Evolutionary conservation across 1,140 invertebrate species (phyloP), one percentile per base, ranked within the genome.

Genomic region (Zaprionus ghesquierei): DNA sequence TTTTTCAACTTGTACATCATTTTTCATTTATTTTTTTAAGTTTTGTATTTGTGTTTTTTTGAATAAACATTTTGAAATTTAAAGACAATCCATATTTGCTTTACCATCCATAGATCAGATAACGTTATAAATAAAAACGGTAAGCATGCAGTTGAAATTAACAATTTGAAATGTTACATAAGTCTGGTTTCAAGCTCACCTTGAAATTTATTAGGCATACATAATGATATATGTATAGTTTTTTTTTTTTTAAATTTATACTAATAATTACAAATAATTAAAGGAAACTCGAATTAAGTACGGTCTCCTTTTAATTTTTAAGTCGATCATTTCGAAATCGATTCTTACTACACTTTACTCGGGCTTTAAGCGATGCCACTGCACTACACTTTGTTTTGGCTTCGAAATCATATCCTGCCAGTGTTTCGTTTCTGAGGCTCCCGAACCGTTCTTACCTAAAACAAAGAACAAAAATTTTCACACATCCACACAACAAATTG

Each of bases 401-500:
- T 98, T 98, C 33, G 97, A 98, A 66, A 98, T 98, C 98, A 98
- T 98, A 89, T 98, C 97, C 85, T 97, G 96, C 97, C 97, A 98
- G 89, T 98, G 97, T 92, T 98, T 98, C 1, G 97, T 97, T 92
- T 98, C 97, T 12, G 96, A 96, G 9, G 97, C 97, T 5, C 97
- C 97, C 20, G 96, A 97, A 15, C 97, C 97, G 80, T 97, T 98
- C 93, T 98, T 97, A 49, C 97, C 97, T 97, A 25, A 5, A 29
- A 56, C n/a, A 46, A 46, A 10, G 10, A 35, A 10, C 33, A n/a
- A n/a, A n/a, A n/a, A n/a, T n/a, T n/a, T n/a, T n/a, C n/a, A n/a
- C n/a, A n/a, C n/a, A n/a, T n/a, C n/a, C n/a, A n/a, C n/a, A n/a
- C n/a, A n/a, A n/a, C n/a, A n/a, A n/a, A n/a, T n/a, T n/a, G n/a